Evolutionary conservation across 2,113 vertebrate genomes (phyloP).

Genomic region (Rhinolophus sinicus): DNA sequence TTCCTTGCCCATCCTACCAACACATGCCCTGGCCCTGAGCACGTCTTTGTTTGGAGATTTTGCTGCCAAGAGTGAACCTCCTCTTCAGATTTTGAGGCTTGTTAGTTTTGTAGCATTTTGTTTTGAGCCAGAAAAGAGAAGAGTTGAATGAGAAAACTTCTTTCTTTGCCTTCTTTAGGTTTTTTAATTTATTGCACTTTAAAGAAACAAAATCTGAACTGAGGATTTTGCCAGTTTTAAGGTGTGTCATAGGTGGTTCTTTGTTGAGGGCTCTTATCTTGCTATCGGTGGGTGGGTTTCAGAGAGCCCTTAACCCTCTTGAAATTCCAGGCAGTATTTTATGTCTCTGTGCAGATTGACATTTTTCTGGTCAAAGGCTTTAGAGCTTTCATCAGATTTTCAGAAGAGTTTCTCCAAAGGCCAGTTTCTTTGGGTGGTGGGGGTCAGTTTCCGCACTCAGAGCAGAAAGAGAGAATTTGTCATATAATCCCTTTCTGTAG

Average conservation of each 20-base stretch:
- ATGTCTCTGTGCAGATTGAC: neutral
- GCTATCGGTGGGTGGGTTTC: neutral
- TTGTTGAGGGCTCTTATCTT: neutral
- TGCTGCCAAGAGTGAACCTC: slow-evolving; percentile 25
- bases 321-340: slow-evolving; percentile 38
- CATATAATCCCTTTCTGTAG: neutral
- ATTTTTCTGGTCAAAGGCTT: neutral
- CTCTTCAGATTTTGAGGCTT: neutral
- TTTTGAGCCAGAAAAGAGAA: neutral
- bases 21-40: neutral
- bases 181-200: slow-evolving; percentile 29
- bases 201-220: slow-evolving; percentile 15
- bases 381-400: neutral
- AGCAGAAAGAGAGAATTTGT: slow-evolving; percentile 2
- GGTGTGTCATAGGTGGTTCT: neutral
- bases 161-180: neutral
- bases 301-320: neutral
- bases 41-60: slow-evolving; percentile 57
- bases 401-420: neutral
- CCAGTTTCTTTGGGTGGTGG: neutral
- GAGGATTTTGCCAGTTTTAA: slow-evolving; percentile 16
- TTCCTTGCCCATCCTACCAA: neutral
- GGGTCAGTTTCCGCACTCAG: neutral
- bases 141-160: slow-evolving; percentile 8
- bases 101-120: neutral